Base-by-base conservation (phyloP, 2,113 vertebrate genomes). In the Corvus cornix region DNA sequence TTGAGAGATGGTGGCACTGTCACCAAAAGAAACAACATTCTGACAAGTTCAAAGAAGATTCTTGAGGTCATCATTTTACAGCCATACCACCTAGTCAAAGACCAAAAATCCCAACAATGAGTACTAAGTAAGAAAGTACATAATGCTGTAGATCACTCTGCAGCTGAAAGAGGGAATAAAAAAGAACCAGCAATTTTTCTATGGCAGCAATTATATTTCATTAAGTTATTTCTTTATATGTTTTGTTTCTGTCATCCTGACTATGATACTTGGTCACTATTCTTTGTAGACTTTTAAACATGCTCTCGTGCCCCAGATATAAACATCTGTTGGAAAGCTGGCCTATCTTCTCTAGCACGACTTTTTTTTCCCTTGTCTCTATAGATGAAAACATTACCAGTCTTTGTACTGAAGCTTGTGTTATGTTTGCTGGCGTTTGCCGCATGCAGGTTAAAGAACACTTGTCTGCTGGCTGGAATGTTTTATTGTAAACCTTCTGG, bases 21-120 rank as follows among this genome's bases (percentile, higher is more conserved):
- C 97, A 98, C 96, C 87, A 93, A 96, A 97, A 96, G 96, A 97
- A 98, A 97, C 97, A 98, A 95, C 93, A 96, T 94, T 97, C 97
- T 97, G 98, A 98, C 97, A 98, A 97, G 97, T 98, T 98, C 97
- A 97, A 96, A 97, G 97, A 97, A 98, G 84, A 96, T 88, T 97
- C 95, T 97, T 96, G 97, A 98, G 98, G 98, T 98, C 98, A 97
- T 95, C 93, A 97, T 98, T 98, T 97, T 96, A 95, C 94, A 97
- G 97, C 95, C 95, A 95, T 16, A 76, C 60, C 83, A 90, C 78
- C 91, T 94, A 97, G 70, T 87, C 69, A 89, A 96, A 97, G 93
- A 94, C 95, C 97, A 95, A 62, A 70, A 85, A 91, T 55, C 84
- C 18, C 68, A 58, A 95, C 85, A 96, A 94, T 74, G 44, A 58